phyloP scores from a whole-genome alignment of 2,797 vertebrate genomes.

The Brachymystax lenok region DNA sequence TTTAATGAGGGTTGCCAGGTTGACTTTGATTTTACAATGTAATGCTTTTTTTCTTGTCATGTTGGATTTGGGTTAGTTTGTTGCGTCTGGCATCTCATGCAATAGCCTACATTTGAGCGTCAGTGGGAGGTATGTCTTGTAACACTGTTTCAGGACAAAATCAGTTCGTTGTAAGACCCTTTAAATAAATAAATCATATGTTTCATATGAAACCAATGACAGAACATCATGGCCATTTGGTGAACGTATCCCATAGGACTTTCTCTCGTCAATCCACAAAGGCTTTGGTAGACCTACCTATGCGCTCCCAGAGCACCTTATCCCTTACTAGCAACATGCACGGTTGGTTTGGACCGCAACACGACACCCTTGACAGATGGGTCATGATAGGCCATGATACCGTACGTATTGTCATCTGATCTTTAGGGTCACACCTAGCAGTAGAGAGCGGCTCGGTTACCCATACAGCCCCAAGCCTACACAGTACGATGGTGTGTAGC shows the following conservation, averaged over 20 bases:
- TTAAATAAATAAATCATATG: neutral
- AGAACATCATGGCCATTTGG: neutral
- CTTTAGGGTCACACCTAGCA: constrained; percentile 9
- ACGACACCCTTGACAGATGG: constrained; percentile 29
- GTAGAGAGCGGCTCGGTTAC: constrained; percentile 15
- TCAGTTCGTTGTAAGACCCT: neutral
- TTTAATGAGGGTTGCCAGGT: neutral
- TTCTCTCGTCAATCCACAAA: no score
- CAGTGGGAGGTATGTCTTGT: neutral
- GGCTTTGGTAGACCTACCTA: neutral
- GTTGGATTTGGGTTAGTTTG: neutral
- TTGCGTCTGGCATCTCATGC: neutral
- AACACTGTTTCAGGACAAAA: neutral
- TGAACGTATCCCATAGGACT: no score
- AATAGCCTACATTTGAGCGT: neutral
- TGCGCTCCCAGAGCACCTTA: neutral
- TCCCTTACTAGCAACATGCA: neutral
- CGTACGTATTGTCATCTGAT: constrained; percentile 26
- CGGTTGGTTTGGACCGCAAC: neutral
- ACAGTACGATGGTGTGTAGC: neutral
- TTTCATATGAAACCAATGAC: neutral
- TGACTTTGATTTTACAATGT: neutral
- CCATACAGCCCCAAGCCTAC: neutral
- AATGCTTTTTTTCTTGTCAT: neutral
- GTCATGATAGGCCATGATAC: constrained; percentile 7